Evolutionary conservation across 2,113 vertebrate genomes (phyloP), one percentile per base, ranked within the genome.

Genomic region (Geococcyx californianus): DNA sequence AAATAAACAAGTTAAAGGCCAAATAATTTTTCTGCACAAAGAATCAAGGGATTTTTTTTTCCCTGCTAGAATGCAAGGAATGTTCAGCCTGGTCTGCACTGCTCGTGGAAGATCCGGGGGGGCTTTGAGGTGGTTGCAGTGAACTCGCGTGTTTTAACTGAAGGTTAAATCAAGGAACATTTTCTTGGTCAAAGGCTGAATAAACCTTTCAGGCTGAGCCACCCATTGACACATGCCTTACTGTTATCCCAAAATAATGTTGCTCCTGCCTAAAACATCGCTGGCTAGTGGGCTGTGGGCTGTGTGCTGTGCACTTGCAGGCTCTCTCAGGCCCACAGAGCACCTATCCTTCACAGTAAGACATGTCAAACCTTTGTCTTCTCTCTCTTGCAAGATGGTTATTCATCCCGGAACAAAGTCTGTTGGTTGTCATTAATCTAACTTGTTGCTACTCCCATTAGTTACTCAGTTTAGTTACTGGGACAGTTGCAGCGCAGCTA

Each of bases 101-200:
- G 69, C 28, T 87, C 8, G 0, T 84, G 58, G 45, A 87, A 34
- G 73, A 84, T 92, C 73, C 60, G 44, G 23, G 49, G 51, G 45
- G 70, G 45, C 88, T 93, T 96, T 95, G 95, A 90, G 84, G 74
- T 93, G 81, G 74, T 95, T 89, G 16, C 58, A 54, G 49, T 64
- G 67, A 76, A 15, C 29, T 75, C 34, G 26, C 3, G 3, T 79
- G 55, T 84, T 94, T 81, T 89, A 92, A 81, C 69, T 82, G 89
- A 81, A 79, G 40, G 33, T 66, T 86, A 83, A 67, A 77, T 92
- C 75, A 86, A 90, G 79, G 78, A 86, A 62, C 55, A 51, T 88
- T 52, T 77, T 79, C 36, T 45, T 86, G 59, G 51, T 76, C 0
- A 0, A 77, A 80, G 51, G 23, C 67, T 90, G 83, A 88, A 80